Base-by-base conservation (phyloP, 1,140 invertebrate species). In the Diorhabda elongata region DNA sequence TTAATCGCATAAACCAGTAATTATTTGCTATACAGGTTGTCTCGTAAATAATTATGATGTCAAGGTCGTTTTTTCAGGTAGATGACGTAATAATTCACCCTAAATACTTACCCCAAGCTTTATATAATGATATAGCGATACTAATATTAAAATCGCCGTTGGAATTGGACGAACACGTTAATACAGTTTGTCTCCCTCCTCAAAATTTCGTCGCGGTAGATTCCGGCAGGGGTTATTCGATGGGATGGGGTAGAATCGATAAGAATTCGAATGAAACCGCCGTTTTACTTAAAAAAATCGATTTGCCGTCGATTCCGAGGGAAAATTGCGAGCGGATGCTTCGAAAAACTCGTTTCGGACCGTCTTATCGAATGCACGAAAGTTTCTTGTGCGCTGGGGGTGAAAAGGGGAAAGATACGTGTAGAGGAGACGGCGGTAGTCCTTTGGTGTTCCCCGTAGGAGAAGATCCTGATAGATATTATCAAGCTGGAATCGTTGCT, bases 331-430 rank as follows among this genome's bases (percentile, higher is more conserved):
- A 91, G 74, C 73, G 79, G 0, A 73, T 81, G 47, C 73, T 90
- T 5, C 78, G 86, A 41, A 81, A 80, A 59, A 90, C 89, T 0
- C 78, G 87, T 8, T 78, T 91, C 2, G 88, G 90, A 1, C 77
- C 79, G 5, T 78, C 83, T 68, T 93, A 91, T 74, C 73, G 84
- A 45, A 79, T 94, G 7, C 85, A 92, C 75, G 73, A 83, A 0
- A 87, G 86, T 44, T 92, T 93, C 78, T 84, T 92, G 68, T 94
- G 92, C 76, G 92, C 92, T 0, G 91, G 90, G 2, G 91, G 91
- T 0, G 84, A 87, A 74, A 74, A 79, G 47, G 87, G 84, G 9
- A 83, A 84, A 74, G 89, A 91, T 75, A 87, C 88, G 0, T 91
- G 89, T 78, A 89, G 87, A 75, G 88, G 87, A 66, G 84, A 85